Evolutionary conservation across 2,113 vertebrate genomes (phyloP).

Genomic region (Illadopsis cleaveri): DNA sequence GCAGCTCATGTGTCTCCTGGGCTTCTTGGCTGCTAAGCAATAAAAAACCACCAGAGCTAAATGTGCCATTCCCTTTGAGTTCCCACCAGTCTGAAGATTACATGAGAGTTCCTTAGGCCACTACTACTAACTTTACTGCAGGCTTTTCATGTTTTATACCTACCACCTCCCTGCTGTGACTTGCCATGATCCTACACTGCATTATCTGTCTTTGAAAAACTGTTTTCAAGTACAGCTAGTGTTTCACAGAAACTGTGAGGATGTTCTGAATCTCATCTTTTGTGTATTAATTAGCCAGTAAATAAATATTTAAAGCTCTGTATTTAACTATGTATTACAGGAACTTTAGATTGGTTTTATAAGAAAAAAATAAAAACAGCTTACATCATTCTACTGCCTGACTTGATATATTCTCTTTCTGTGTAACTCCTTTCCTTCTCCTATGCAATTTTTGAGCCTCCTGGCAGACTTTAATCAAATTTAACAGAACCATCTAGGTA

Average conservation of each 20-base stretch:
- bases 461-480: background rate
- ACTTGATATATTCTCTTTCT: background rate
- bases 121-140: background rate
- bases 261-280: background rate
- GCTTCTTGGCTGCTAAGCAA: background rate
- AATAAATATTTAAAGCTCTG: background rate
- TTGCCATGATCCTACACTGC: background rate
- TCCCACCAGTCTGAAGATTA: background rate
- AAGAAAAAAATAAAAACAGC: background rate
- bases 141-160: background rate
- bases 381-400: background rate
- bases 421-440: background rate
- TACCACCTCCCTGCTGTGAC: background rate
- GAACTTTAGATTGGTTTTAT: background rate
- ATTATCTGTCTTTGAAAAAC: background rate
- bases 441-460: background rate
- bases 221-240: background rate
- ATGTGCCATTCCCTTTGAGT: background rate
- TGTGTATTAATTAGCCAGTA: background rate
- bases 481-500: background rate
- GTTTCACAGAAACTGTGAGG: background rate
- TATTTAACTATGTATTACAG: background rate
- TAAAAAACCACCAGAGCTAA: background rate
- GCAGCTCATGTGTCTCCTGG: background rate
- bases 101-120: background rate